A percentile compares a stretch with the other conserved stretches of the same genome.
These are phyloP conservation scores for Catharus fuscescens DNA, from an alignment of 2,113 vertebrate genomes.

Conservation along the genomic window DNA sequence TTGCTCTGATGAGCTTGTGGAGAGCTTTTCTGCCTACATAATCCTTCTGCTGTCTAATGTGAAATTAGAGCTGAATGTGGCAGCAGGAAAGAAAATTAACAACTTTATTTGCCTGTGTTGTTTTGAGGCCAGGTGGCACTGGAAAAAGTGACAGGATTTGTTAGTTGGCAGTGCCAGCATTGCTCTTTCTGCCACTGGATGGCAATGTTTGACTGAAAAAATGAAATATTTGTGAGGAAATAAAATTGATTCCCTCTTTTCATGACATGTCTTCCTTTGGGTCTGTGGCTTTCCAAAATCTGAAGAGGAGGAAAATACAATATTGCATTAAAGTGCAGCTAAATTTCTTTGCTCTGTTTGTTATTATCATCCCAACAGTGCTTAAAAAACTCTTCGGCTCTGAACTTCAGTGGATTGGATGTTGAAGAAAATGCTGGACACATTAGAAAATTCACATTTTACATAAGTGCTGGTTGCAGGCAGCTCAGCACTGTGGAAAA, in stretches of 20 bases:
- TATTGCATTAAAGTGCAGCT: not conserved
- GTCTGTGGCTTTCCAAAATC: not conserved
- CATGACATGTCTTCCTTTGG: not conserved
- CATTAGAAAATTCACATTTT: not conserved
- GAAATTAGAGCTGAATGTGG: not conserved
- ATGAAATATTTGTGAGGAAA: not conserved
- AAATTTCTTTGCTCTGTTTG: not conserved
- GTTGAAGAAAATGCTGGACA: accelerated
- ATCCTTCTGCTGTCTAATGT: not conserved
- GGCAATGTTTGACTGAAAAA: constrained; percentile 58
- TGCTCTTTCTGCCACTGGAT: constrained; percentile 38
- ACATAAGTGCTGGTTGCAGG: accelerated
- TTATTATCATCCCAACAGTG: not conserved
- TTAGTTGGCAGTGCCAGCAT: not conserved
- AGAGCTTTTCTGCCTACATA: not conserved
- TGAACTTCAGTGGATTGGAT: not conserved
- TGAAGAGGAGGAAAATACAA: not conserved
- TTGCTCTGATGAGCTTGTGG: not conserved
- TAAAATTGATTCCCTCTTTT: not conserved
- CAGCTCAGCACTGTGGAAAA: not conserved
- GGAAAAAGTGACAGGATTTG: not conserved
- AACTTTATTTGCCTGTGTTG: not conserved
- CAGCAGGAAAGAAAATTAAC: not conserved
- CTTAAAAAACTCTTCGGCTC: not conserved
- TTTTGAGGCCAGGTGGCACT: not conserved